These are phyloP conservation scores for Cotesia glomerata DNA, from an alignment of 1,140 invertebrate genomes.

Conservation along the genomic window DNA sequence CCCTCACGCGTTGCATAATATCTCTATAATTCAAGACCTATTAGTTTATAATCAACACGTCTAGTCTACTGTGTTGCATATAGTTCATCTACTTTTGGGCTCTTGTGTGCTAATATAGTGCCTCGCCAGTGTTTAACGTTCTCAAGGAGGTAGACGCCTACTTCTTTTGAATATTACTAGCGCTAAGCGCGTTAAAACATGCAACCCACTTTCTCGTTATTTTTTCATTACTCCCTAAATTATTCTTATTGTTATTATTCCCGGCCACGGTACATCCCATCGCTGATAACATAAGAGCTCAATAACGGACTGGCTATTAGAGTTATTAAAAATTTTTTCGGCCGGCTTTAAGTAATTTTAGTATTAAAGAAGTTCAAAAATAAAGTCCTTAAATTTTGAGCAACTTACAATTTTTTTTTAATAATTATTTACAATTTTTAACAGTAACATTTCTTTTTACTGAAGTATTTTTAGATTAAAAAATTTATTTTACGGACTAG, in stretches of 20 bases:
- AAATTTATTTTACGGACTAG: too few relatives aligned
- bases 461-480: too few relatives aligned
- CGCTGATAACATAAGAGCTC: too few relatives aligned
- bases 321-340: too few relatives aligned
- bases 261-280: background rate
- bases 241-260: background rate
- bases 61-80: slow-evolving; percentile 40
- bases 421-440: too few relatives aligned
- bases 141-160: slow-evolving; percentile 45
- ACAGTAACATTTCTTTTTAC: too few relatives aligned
- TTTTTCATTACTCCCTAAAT: background rate
- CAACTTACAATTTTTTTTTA: too few relatives aligned
- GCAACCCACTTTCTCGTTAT: slow-evolving; percentile 39
- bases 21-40: slow-evolving; percentile 62
- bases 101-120: background rate
- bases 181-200: slow-evolving; percentile 58
- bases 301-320: too few relatives aligned
- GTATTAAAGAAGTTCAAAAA: too few relatives aligned
- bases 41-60: slow-evolving; percentile 64
- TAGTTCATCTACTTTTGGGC: background rate
- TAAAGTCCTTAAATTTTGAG: too few relatives aligned
- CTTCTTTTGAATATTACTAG: slow-evolving; percentile 63
- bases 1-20: slow-evolving; percentile 57
- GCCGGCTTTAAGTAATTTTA: too few relatives aligned
- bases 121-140: too few relatives aligned